Evolutionary conservation across 1,140 invertebrate genomes (phyloP).

Genomic region (Drosophila subobscura): DNA sequence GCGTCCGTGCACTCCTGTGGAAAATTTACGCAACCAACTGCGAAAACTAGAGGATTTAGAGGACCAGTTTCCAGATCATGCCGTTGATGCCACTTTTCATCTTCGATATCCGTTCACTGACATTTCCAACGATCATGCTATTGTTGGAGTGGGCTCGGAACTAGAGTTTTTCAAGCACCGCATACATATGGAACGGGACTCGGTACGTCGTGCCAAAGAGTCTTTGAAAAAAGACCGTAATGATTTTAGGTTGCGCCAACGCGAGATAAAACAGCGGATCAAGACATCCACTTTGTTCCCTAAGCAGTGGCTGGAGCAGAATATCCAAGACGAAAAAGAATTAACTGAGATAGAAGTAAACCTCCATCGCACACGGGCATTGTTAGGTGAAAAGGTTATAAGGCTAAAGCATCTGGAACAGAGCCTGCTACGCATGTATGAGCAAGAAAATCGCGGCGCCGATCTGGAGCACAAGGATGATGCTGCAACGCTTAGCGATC

Average conservation of each 20-base stretch:
- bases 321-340: conserved; percentile 89
- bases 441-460: conserved; percentile 77
- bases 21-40: conserved; percentile 90
- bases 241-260: conserved; percentile 71
- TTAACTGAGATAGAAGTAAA: conserved; percentile 92
- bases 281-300: conserved; percentile 66
- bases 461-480: conserved; percentile 84
- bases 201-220: conserved; percentile 89
- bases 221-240: conserved; percentile 85
- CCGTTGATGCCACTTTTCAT: conserved; percentile 89
- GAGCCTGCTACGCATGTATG: conserved; percentile 87
- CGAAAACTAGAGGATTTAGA: conserved; percentile 91
- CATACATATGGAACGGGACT: conserved; percentile 90
- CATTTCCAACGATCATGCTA: conserved; percentile 84
- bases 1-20: conserved; percentile 88
- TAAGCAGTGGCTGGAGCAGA: conserved; percentile 86
- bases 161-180: conserved; percentile 91
- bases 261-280: conserved; percentile 74
- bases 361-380: conserved; percentile 89
- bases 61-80: conserved; percentile 89
- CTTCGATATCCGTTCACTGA: conserved; percentile 90
- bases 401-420: conserved; percentile 90
- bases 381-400: conserved; percentile 92
- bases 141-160: conserved; percentile 85
- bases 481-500: conserved; percentile 86